These are phyloP conservation scores for Melanerpes aurifrons DNA, from an alignment of 2,113 vertebrate species.

Conservation along the genomic window DNA sequence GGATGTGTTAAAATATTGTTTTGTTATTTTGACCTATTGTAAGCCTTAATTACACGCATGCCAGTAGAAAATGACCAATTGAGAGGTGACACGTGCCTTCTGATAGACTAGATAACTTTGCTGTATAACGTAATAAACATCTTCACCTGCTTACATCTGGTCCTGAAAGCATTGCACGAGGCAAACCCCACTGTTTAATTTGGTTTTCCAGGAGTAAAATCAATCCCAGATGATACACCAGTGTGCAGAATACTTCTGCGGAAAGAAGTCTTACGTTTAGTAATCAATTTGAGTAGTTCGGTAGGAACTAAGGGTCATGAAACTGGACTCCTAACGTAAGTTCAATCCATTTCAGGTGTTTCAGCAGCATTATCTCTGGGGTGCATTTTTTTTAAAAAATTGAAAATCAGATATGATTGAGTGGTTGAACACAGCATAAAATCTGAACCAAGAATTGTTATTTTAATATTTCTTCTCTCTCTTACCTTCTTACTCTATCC, in stretches of 20 bases:
- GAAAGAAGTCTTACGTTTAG: constrained; percentile 95
- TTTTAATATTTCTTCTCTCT: not conserved
- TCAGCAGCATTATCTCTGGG: not conserved
- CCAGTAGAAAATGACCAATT: too few relatives aligned
- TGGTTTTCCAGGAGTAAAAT: constrained; percentile 85
- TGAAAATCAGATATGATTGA: not conserved
- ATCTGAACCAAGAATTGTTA: not conserved
- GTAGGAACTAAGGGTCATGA: constrained; percentile 98
- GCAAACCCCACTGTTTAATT: not conserved
- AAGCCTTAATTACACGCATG: too few relatives aligned
- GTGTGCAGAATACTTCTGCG: constrained; percentile 92
- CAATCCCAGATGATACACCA: constrained; percentile 93
- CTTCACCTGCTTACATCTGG: too few relatives aligned
- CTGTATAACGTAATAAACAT: too few relatives aligned
- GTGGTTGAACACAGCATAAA: not conserved
- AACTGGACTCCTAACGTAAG: constrained; percentile 97
- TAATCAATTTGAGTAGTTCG: constrained; percentile 96
- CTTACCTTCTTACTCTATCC: not conserved
- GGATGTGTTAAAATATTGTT: too few relatives aligned
- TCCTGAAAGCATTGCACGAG: too few relatives aligned
- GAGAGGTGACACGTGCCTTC: too few relatives aligned
- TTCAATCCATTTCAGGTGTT: not conserved
- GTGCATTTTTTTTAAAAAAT: not conserved
- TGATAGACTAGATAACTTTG: too few relatives aligned
- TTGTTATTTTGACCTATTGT: too few relatives aligned